phyloP scores from a whole-genome alignment of 2,797 vertebrate genomes.

The Sardinella longiceps region DNA sequence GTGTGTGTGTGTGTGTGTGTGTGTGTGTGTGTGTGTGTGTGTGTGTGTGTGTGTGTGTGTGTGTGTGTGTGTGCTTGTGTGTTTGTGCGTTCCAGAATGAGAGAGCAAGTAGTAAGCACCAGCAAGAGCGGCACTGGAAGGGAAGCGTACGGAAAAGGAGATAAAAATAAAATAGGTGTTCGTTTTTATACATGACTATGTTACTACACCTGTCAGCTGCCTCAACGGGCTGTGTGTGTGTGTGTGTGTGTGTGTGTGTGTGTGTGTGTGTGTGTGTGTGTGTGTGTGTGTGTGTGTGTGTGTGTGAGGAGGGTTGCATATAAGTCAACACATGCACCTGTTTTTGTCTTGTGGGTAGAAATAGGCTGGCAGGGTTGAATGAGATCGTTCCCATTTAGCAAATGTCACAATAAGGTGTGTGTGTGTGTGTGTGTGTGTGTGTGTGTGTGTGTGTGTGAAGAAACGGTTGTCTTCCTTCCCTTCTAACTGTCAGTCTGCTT shows the following conservation, averaged over 20 bases:
- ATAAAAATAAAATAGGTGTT: background rate
- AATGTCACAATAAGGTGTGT: constrained; percentile 24
- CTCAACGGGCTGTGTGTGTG: constrained; percentile 25
- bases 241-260: background rate
- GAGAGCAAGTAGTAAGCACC: background rate
- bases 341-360: background rate
- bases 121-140: background rate
- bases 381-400: constrained; percentile 21
- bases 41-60: constrained; percentile 2
- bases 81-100: too few relatives aligned
- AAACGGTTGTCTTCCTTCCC: constrained; percentile 47
- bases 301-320: constrained; percentile 19
- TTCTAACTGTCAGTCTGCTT: constrained; percentile 42
- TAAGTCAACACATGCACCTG: background rate
- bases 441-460: constrained; percentile 19
- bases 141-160: background rate
- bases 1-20: constrained; percentile 2
- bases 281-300: constrained; percentile 16
- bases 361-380: background rate
- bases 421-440: constrained; percentile 21
- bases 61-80: constrained; percentile 9
- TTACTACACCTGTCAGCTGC: constrained; percentile 53
- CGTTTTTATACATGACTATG: constrained; percentile 20
- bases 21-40: background rate
- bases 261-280: constrained; percentile 34